phyloP scores from a whole-genome alignment of 2,797 vertebrate species.

The Pipistrellus kuhlii region DNA sequence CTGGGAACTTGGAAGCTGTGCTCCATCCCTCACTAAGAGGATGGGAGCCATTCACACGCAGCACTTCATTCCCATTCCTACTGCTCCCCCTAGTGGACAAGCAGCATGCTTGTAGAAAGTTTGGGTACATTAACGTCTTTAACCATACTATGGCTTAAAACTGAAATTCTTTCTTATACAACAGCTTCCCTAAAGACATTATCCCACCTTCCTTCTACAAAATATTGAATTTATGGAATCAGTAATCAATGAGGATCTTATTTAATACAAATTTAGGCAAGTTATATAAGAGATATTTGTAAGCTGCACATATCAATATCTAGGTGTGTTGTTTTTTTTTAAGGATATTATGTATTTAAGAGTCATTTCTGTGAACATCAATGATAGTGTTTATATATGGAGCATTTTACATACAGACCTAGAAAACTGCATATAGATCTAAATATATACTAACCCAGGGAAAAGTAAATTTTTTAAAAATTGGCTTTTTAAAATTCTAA shows the following conservation, averaged over 20 bases:
- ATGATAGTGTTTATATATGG: not conserved
- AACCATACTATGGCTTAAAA: not conserved
- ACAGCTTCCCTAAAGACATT: not conserved
- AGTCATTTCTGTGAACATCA: not conserved
- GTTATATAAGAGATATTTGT: not conserved
- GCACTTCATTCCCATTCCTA: slow-evolving; percentile 1
- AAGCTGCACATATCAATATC: not conserved
- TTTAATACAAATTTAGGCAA: slow-evolving; percentile 10
- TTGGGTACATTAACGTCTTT: not conserved
- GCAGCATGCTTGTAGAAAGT: not conserved
- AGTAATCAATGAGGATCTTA: not conserved
- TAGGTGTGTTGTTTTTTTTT: not conserved
- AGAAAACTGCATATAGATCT: not conserved
- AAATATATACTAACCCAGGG: not conserved
- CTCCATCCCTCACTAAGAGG: not conserved
- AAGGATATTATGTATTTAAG: not conserved
- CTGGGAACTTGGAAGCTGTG: accelerated
- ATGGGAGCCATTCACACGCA: not conserved
- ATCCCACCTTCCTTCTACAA: not conserved
- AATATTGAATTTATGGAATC: not conserved
- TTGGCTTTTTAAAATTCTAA: not conserved
- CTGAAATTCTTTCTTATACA: slow-evolving; percentile 39
- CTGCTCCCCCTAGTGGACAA: slow-evolving; percentile 76
- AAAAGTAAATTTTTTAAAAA: not conserved
- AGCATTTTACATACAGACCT: not conserved